Evolutionary conservation across 2,797 vertebrate genomes (phyloP), one percentile per base, ranked within the genome.

Genomic region (Anas flavirostris): DNA sequence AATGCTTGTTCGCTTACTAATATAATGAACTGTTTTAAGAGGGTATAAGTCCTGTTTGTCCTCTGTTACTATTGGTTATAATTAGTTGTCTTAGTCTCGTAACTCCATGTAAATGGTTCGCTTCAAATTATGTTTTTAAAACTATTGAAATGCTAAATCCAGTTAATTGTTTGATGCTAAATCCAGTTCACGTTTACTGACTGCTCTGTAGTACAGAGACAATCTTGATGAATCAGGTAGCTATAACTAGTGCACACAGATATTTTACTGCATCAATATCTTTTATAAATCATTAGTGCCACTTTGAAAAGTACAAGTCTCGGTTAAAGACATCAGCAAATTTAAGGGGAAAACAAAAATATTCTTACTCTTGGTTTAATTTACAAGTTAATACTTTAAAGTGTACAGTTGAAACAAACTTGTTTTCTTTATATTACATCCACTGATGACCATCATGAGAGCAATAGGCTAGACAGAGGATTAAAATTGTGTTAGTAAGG

Each of bases 41-140:
- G 12, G 74, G 28, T 76, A 80, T 85, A 44, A 83, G 17, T 41
- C 31, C 35, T 73, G 16, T 59, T 83, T 39, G 13, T 93, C 52
- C 86, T 79, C 87, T 87, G 28, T 74, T 92, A 81, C 44, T 81
- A 28, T 35, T 67, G 39, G 63, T 86, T 93, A 29, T 85, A 73
- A 93, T 93, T 25, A 83, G 80, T 74, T 84, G 23, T 88, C 72
- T 96, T 74, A 62, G 74, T 85, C 81, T 86, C 35, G 37, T 85
- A 96, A 97, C 72, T 87, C 67, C 44, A 59, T 5, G 14, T 25
- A 83, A 80, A 89, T 83, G 67, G 43, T 83, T 93, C 75, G 76
- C 82, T 72, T 94, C 69, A 90, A 90, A 96, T 96, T 81, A 58
- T 74, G 12, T 82, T 95, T 95, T 94, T 88, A 78, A 94, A 94